Percentiles rank a stretch among this genome's conserved stretches.
Conservation (phyloP, 2,888 invertebrate species). For the Anticlea derivata region DNA sequence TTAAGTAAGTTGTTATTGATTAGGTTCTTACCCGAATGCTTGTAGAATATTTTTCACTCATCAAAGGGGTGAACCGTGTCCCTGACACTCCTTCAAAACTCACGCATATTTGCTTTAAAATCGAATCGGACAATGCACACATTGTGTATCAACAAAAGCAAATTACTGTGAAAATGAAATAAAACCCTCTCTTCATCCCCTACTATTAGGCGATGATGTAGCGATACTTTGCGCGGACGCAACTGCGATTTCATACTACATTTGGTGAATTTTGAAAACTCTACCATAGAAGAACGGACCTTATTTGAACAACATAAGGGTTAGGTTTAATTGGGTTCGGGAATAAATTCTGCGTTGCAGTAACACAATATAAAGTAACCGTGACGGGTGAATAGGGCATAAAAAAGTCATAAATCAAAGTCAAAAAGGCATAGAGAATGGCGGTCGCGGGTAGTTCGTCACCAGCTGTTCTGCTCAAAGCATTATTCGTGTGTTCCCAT, state of each 20-base stretch:
- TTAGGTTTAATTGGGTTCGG: slow-evolving; percentile 35
- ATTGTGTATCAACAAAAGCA: slow-evolving; percentile 75
- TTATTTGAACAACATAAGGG: slow-evolving; percentile 20
- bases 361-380: slow-evolving; percentile 71
- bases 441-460: slow-evolving; percentile 74
- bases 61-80: slow-evolving; percentile 70
- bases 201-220: slow-evolving; percentile 81
- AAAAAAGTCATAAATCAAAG: slow-evolving; percentile 84
- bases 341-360: slow-evolving; percentile 43
- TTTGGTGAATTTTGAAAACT: slow-evolving; percentile 44
- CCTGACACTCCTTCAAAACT: slow-evolving; percentile 63
- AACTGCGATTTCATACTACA: slow-evolving; percentile 61
- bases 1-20: slow-evolving; percentile 4
- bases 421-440: slow-evolving; percentile 84
- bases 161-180: slow-evolving; percentile 82
- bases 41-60: slow-evolving; percentile 29
- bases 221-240: slow-evolving; percentile 77
- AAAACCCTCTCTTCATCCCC: slow-evolving; percentile 79
- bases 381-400: slow-evolving; percentile 81
- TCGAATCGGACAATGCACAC: slow-evolving; percentile 71
- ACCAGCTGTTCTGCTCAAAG: slow-evolving; percentile 74
- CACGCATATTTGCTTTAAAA: slow-evolving; percentile 78
- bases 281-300: slow-evolving; percentile 39
- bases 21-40: background rate
- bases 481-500: slow-evolving; percentile 70